A percentile compares a stretch with the other conserved stretches of the same genome.
Evolutionary conservation across 2,888 invertebrate species (phyloP).

Genomic region (Hoplodrina ambigua): DNA sequence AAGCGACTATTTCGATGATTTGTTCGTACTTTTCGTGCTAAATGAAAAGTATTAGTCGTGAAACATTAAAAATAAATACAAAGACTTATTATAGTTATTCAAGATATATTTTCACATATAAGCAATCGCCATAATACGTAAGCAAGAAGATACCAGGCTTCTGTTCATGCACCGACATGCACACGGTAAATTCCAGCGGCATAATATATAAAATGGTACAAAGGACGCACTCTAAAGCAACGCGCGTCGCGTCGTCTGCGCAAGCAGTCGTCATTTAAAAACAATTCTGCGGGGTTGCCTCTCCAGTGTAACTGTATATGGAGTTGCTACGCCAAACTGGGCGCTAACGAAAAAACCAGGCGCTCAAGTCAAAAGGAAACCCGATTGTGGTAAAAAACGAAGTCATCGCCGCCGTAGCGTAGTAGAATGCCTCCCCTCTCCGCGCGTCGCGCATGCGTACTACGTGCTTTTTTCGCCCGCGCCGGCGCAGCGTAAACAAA

Average conservation of each 20-base stretch:
- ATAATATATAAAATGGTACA: conserved; percentile 25
- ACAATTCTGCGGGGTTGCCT: conserved; percentile 89
- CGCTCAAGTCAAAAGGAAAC: conserved; percentile 83
- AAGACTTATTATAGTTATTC: neutral
- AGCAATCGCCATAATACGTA: neutral
- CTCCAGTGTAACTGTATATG: conserved; percentile 88
- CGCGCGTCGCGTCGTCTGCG: conserved; percentile 68
- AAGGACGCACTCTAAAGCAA: conserved; percentile 59
- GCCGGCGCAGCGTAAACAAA: conserved; percentile 62
- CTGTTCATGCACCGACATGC: neutral
- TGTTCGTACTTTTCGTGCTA: neutral
- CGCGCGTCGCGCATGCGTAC: conserved; percentile 75
- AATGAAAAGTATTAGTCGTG: neutral
- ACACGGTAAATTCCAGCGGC: neutral
- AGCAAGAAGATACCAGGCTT: neutral
- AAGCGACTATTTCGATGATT: neutral
- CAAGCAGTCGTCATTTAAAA: conserved; percentile 83
- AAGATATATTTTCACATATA: neutral
- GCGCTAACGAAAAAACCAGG: conserved; percentile 85
- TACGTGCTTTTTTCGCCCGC: conserved; percentile 79
- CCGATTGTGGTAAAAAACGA: conserved; percentile 81
- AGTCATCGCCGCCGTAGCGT: conserved; percentile 76
- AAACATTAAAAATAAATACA: too few species aligned
- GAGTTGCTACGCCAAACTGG: conserved; percentile 86
- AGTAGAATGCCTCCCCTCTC: conserved; percentile 76